These are phyloP conservation scores for Pasiphila rectangulata DNA, from an alignment of 2,888 invertebrate species.

Conservation along the genomic window DNA sequence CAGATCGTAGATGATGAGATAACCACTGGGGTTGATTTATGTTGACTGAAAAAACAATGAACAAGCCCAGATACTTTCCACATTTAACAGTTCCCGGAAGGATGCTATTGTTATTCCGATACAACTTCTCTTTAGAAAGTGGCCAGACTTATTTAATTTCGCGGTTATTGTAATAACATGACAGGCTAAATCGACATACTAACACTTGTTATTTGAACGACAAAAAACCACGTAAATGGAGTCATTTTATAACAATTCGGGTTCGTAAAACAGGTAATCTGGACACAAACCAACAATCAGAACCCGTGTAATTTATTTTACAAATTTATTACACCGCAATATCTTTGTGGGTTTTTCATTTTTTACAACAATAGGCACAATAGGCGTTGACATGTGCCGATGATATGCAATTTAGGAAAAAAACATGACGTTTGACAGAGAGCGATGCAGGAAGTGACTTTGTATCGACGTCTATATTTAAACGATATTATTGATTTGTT, in stretches of 20 bases:
- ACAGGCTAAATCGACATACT: constrained; percentile 56
- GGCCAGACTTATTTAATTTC: constrained; percentile 61
- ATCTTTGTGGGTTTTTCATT: constrained; percentile 61
- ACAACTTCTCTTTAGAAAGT: constrained; percentile 44
- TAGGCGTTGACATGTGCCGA: constrained; percentile 76
- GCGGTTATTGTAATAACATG: constrained; percentile 62
- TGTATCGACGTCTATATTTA: constrained; percentile 62
- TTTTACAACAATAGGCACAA: constrained; percentile 60
- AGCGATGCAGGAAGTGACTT: constrained; percentile 62
- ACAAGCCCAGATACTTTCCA: constrained; percentile 17
- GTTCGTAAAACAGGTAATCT: constrained; percentile 72
- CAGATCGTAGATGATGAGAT: constrained; percentile 24
- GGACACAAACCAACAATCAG: constrained; percentile 71
- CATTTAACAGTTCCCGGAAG: constrained; percentile 33
- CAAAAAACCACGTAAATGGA: constrained; percentile 68
- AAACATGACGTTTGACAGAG: constrained; percentile 52
- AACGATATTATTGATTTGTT: constrained; percentile 54
- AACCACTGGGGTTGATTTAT: constrained; percentile 31
- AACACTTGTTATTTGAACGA: constrained; percentile 70
- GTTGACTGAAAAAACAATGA: constrained; percentile 20
- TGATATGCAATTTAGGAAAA: constrained; percentile 64
- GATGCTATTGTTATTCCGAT: constrained; percentile 28
- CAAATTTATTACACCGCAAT: constrained; percentile 73
- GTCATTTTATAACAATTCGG: constrained; percentile 72
- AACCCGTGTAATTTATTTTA: constrained; percentile 69